Percentiles rank a stretch among this genome's conserved stretches.
Evolutionary conservation across 2,888 invertebrate species (phyloP).

Genomic region (Dinocampus coccinellae): DNA sequence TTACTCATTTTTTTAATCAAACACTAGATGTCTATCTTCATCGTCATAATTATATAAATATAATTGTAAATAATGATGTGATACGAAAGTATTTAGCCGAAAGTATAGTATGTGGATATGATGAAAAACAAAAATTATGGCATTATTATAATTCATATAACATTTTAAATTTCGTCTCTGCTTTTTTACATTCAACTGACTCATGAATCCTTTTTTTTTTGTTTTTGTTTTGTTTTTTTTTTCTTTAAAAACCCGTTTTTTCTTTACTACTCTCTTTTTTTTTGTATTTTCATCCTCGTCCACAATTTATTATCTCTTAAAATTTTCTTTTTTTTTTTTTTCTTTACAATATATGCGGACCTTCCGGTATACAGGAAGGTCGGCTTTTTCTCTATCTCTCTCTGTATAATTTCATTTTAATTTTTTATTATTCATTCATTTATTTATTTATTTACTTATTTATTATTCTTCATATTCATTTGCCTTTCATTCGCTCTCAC

Average conservation of each 20-base stretch:
- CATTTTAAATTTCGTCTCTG: conserved; percentile 51
- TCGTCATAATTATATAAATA: conserved; percentile 37
- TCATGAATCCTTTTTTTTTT: conserved; percentile 49
- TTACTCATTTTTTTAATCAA: conserved; percentile 33
- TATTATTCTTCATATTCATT: conserved; percentile 44
- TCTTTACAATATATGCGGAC: conserved; percentile 68
- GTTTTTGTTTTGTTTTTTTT: conserved; percentile 49
- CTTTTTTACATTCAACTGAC: conserved; percentile 48
- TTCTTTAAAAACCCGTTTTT: too few species aligned
- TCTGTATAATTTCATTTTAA: conserved; percentile 67
- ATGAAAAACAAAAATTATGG: conserved; percentile 45
- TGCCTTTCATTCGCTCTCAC: conserved; percentile 25
- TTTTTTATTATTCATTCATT: conserved; percentile 46
- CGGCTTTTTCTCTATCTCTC: conserved; percentile 68
- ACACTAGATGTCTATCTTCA: conserved; percentile 15
- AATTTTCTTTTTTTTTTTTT: conserved; percentile 54
- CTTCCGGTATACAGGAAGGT: conserved; percentile 69
- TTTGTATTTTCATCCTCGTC: too few species aligned
- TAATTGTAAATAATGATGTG: conserved; percentile 18
- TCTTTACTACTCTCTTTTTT: too few species aligned
- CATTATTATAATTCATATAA: conserved; percentile 29
- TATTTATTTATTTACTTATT: conserved; percentile 39
- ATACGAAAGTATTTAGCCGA: conserved; percentile 46
- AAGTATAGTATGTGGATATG: conserved; percentile 42
- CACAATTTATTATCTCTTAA: conserved; percentile 65